These are phyloP conservation scores for Gephyroberyx darwinii DNA, from an alignment of 2,797 vertebrate species.

Conservation along the genomic window DNA sequence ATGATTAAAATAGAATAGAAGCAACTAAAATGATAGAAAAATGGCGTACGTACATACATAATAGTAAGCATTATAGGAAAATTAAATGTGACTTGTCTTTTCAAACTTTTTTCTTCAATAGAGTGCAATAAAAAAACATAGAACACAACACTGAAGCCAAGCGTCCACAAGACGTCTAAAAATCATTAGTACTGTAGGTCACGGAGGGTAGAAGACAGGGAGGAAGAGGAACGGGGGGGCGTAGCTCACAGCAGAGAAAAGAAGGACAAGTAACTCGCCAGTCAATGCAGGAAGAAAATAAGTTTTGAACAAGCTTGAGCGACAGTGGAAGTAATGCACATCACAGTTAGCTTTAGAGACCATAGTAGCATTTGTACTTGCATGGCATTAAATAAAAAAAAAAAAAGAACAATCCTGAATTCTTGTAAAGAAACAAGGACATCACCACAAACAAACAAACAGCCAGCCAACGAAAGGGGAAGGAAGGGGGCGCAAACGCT, in stretches of 20 bases:
- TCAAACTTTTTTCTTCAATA: constrained; percentile 78
- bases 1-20: constrained; percentile 87
- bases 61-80: constrained; percentile 82
- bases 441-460: constrained; percentile 72
- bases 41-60: constrained; percentile 75
- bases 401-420: constrained; percentile 66
- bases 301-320: constrained; percentile 65
- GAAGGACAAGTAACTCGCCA: constrained; percentile 82
- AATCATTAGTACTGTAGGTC: constrained; percentile 88
- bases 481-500: background rate
- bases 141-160: constrained; percentile 94
- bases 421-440: constrained; percentile 70
- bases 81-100: constrained; percentile 72
- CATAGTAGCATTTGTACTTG: constrained; percentile 75
- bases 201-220: constrained; percentile 81
- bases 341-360: constrained; percentile 83
- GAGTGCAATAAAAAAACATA: constrained; percentile 89
- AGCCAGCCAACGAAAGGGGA: constrained; percentile 58
- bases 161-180: constrained; percentile 94
- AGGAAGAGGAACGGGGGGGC: constrained; percentile 65
- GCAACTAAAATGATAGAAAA: constrained; percentile 87
- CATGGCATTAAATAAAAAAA: constrained; percentile 61
- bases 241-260: constrained; percentile 85
- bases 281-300: constrained; percentile 79
- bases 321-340: constrained; percentile 86